Evolutionary conservation across 2,113 vertebrate species (phyloP).

Genomic region (Abramis brama): DNA sequence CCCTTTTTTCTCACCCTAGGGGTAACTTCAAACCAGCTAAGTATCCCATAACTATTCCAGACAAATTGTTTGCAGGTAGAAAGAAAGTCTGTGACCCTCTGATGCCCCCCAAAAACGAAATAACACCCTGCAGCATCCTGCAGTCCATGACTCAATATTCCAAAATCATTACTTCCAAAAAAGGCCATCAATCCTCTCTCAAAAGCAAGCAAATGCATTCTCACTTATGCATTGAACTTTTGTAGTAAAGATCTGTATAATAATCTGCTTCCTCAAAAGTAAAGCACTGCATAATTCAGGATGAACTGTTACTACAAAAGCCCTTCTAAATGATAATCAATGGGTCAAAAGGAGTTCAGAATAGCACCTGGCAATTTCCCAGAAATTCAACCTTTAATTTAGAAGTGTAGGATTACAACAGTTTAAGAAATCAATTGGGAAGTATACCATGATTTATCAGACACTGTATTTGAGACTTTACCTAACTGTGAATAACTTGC

Average conservation of each 20-base stretch:
- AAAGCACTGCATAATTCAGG: neutral
- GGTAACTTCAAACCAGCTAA: neutral
- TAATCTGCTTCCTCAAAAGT: neutral
- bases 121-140: neutral
- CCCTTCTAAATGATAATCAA: conserved; percentile 25
- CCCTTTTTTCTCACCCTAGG: neutral
- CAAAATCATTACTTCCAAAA: neutral
- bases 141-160: neutral
- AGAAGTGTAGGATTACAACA: neutral
- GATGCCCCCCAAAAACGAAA: conserved; percentile 6
- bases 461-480: conserved; percentile 13
- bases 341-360: neutral
- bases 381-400: neutral
- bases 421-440: neutral
- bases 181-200: neutral
- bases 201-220: neutral
- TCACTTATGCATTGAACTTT: neutral
- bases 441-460: neutral
- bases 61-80: neutral
- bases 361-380: neutral
- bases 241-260: neutral
- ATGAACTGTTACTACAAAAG: neutral
- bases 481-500: neutral
- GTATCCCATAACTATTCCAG: neutral
- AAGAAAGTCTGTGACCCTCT: conserved; percentile 19